Evolutionary conservation across 2,797 vertebrate genomes (phyloP).

Genomic region (Parauchenoglanis ngamensis): DNA sequence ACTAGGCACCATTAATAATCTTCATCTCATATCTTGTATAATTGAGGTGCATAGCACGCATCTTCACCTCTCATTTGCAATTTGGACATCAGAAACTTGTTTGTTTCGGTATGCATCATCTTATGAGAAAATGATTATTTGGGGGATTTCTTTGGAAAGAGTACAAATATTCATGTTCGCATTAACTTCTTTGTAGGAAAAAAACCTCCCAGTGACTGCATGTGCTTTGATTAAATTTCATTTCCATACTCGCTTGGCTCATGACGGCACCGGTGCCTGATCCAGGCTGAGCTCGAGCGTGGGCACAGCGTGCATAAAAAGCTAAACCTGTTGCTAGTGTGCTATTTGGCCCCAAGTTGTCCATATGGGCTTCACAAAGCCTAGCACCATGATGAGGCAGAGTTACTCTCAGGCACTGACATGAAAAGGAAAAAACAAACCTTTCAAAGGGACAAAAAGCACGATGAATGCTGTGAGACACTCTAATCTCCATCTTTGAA

Average conservation of each 20-base stretch:
- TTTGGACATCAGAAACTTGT: conserved; percentile 21
- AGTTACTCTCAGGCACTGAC: conserved; percentile 22
- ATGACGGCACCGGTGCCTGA: neutral
- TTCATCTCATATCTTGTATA: conserved; percentile 45
- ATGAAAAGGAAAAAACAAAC: conserved; percentile 39
- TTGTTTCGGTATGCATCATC: neutral
- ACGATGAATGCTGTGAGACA: conserved; percentile 33
- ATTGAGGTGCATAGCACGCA: conserved; percentile 52
- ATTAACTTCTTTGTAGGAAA: neutral
- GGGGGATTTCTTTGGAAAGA: neutral
- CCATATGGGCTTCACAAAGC: conserved; percentile 56
- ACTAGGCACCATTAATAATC: conserved; percentile 42
- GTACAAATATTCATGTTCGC: neutral
- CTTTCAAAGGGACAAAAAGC: conserved; percentile 18
- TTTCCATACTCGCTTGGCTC: neutral
- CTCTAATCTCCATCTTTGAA: neutral
- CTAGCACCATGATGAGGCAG: conserved; percentile 49
- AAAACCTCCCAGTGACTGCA: neutral
- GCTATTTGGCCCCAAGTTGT: conserved; percentile 56
- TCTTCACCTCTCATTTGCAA: conserved; percentile 38
- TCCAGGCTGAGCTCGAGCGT: conserved; percentile 17
- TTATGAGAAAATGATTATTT: neutral
- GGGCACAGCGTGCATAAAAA: conserved; percentile 49
- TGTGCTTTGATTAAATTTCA: neutral
- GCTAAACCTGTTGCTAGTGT: conserved; percentile 48